Evolutionary conservation across 1,140 invertebrate species (phyloP), one percentile per base, ranked within the genome.

Genomic region (Scaptomyza graminum): DNA sequence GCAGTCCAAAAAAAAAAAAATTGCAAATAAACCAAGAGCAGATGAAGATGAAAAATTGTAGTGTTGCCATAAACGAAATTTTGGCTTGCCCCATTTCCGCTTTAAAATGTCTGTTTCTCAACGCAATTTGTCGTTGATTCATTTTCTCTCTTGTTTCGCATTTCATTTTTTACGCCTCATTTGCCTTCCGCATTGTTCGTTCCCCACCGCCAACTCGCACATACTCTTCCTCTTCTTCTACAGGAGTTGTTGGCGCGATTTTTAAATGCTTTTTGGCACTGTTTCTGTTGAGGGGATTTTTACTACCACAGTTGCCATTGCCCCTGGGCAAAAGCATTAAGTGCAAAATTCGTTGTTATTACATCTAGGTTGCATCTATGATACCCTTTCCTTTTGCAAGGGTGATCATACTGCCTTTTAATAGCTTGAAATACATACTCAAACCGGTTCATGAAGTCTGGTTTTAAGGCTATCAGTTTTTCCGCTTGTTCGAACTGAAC

Each of bases 71-170:
- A 85, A 85, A 80, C 80, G 76, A 62, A 74, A 79, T 85, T 79
- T 74, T 74, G 31, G 74, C 54, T 87, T 63, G 74, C 74, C 76
- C 81, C 82, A 85, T 85, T 85, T 81, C 74, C 70, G 61, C 69
- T 76, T 64, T 62, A 61, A 74, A 74, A 66, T 74, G 74, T 70
- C 68, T 64, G 73, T 75, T 85, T 87, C 70, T 74, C 77, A 72
- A 66, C 74, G 82, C 81, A 85, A 85, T 85, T 85, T 85, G 82
- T 77, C 82, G 82, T 82, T 81, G 82, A 85, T 85, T 85, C 82
- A 85, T 85, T 50, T 63, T 65, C 46, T 51, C 7, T 34, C 31
- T 34, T 8, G 6, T 34, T 70, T 57, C 47, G 47, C 61, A 61
- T 61, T 56, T 43, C 18, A 22, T 55, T 22, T 44, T 37, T 11